Percentiles rank a stretch among this genome's conserved stretches.
phyloP scores from a whole-genome alignment of 92 coral and sea anemone species.

The Phenganax subtilis region DNA sequence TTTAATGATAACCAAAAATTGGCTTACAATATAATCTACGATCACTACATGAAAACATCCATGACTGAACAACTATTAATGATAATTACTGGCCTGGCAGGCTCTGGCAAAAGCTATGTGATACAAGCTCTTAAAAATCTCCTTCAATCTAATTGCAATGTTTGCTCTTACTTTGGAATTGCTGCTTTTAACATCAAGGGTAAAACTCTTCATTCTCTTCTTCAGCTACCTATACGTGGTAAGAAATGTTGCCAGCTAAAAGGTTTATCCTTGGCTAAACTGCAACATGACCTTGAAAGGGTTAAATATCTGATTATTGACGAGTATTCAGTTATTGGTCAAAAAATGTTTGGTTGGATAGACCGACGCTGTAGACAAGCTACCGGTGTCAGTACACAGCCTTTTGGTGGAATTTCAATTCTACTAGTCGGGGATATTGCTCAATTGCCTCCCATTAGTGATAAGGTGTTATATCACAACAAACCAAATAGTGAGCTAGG shows the following conservation, averaged over 20 bases:
- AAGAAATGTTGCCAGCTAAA: constrained; percentile 38
- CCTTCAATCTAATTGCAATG: constrained; percentile 35
- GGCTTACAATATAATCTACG: constrained; percentile 51
- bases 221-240: constrained; percentile 20
- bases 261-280: constrained; percentile 39
- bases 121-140: constrained; percentile 49
- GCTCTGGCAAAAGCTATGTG: constrained; percentile 18
- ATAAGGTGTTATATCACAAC: constrained; percentile 48
- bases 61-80: not conserved
- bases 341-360: constrained; percentile 34
- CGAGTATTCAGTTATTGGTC: constrained; percentile 57
- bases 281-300: constrained; percentile 45
- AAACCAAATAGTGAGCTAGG: constrained; percentile 51
- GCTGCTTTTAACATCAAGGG: constrained; percentile 37
- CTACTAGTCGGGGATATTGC: constrained; percentile 57
- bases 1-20: constrained; percentile 54
- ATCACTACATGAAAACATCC: constrained; percentile 33
- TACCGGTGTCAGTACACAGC: constrained; percentile 47
- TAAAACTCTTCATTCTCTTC: constrained; percentile 17
- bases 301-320: constrained; percentile 46
- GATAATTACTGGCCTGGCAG: constrained; percentile 22
- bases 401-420: constrained; percentile 55
- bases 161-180: constrained; percentile 44
- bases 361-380: constrained; percentile 33
- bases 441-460: constrained; percentile 53